Base-by-base conservation (phyloP, 2,888 invertebrate species). In the Rhagium mordax region DNA sequence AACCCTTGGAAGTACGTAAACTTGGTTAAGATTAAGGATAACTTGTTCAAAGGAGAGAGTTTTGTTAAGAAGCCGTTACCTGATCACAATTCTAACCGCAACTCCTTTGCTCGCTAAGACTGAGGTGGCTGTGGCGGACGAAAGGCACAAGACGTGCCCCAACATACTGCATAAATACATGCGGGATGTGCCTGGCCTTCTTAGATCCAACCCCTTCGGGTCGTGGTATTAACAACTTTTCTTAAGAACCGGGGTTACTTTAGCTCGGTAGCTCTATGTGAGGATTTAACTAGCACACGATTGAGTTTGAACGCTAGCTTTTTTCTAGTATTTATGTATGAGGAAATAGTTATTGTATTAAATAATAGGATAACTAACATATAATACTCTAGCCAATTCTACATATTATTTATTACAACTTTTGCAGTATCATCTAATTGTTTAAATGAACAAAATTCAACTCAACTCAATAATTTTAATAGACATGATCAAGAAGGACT, bases 61-160 rank as follows among this genome's bases (percentile, higher is more conserved):
- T 84, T 83, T 80, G 64, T 72, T 49, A 47, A 53, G 62, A 53
- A 70, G 66, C 73, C 81, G 83, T 83, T 85, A 85, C 86, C 86
- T 85, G 86, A 86, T 86, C 85, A 83, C 83, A 84, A 85, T 86
- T 83, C 85, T 78, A 80, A 85, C 86, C 85, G 81, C 85, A 85
- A 80, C 83, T 79, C 83, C 84, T 84, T 85, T 78, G 80, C 81
- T 75, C 77, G 78, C 81, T 82, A 83, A 83, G 84, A 82, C 81
- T 73, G 72, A 53, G 74, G 79, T 74, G 70, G 74, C 74, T 72
- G 77, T 55, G 71, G 72, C 61, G 61, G 61, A 20, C 47, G 61
- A 61, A 67, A 48, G 70, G 55, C 51, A 47, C 51, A 47, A 53
- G 55, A 70, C 70, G 70, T 70, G 70, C 33, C 49, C 61, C 79